Base-by-base conservation (phyloP, 2,113 vertebrate species). In the Dolichallabes microphthalmus region DNA sequence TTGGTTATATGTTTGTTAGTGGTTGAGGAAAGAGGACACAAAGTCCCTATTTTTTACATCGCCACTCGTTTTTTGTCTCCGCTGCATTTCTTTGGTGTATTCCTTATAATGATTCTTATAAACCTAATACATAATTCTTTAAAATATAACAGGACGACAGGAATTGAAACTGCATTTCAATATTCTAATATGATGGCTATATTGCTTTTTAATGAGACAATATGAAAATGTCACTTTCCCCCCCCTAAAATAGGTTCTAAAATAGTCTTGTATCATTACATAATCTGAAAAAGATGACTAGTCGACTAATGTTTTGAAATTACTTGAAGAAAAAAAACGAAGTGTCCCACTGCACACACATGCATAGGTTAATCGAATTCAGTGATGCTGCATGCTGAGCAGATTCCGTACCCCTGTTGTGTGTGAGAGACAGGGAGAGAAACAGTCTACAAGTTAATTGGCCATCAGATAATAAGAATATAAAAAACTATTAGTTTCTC, bases 331-430 rank as follows among this genome's bases (percentile, higher is more conserved):
- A 20, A 13, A 52, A 50, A 25, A 0, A 0, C 52, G 52, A 17
- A 19, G 74, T 30, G 6, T 19, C 50, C 52, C 17, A 17, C 50
- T n/a, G 39, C 5, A 61, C 55, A 61, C 32, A 77, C 39, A 64
- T 25, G 39, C 27, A 50, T 15, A 53, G 25, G 63, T 60, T 85
- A 57, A 80, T 69, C 58, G 20, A 25, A 80, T 73, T 80, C 15
- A 85, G 30, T 20, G 57, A 71, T 71, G 84, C 68, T 58, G 52
- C 66, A 71, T 39, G 53, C 50, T 83, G 68, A 45, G 68, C 13
- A 50, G 68, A 73, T 45, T 25, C 55, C 32, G 13, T 13, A 39
- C 55, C 32, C 32, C 35, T 1, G 3, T 19, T 68, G 39, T 52
- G 9, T 64, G n/a, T 55, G 39, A 15, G 69, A 6, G 73, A 55